Base-by-base conservation (phyloP, 1,140 invertebrate genomes). In the Ostrea edulis region DNA sequence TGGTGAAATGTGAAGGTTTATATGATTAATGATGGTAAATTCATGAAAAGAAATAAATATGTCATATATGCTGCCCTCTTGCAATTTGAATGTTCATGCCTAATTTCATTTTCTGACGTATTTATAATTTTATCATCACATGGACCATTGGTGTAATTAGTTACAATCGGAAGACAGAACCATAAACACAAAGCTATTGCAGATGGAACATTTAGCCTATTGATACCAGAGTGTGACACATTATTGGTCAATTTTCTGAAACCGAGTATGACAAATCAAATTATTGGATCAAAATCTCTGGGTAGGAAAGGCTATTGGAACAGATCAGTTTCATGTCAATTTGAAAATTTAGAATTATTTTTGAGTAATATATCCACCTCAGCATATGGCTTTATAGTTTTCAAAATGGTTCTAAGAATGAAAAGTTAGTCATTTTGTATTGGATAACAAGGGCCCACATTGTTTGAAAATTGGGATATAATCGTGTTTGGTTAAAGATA, bases 11-110 rank as follows among this genome's bases (percentile, higher is more conserved):
- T 35, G 29, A 77, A 77, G 68, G 25, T 25, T 25, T 25, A 22
- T 77, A 77, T 77, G 68, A 77, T 77, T 77, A 35, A 77, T 77
- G 68, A 77, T 77, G 12, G 25, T 35, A 77, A 35, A 35, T 77
- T 77, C 29, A 77, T 77, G 14, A 77, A 77, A 44, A 77, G 68
- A 77, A 77, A 77, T 77, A 77, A 77, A 77, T 77, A 77, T 77
- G 68, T 77, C 68, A 77, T 77, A 77, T 77, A 17, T 35, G 29
- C 68, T 29, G 22, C 25, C 68, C 29, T 22, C 22, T 29, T 25
- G 68, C 29, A 77, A 77, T 77, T 77, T 77, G 25, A 17, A 14
- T 25, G 8, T 35, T 25, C 68, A 77, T 77, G 68, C 22, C 68
- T 77, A 77, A 77, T 77, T 77, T 77, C 68, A 77, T 29, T 35